Percentiles rank a stretch among this genome's conserved stretches.
Conservation (phyloP, 2,888 invertebrate genomes). For the Steinernema hermaphroditum region DNA sequence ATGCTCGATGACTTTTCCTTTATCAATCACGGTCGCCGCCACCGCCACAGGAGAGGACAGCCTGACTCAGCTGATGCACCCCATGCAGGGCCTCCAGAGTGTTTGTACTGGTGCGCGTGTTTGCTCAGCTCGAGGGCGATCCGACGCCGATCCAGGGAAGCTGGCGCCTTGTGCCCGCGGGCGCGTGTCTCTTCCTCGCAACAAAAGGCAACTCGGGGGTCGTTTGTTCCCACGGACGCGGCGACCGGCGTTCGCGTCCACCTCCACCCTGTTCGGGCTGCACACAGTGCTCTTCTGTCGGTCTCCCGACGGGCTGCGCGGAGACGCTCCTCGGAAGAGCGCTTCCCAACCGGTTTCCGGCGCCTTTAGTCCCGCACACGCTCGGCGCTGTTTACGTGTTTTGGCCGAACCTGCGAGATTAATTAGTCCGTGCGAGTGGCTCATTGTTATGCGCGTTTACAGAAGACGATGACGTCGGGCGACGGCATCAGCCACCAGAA, state of each 20-base stretch:
- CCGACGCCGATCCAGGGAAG: neutral
- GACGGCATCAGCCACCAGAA: slow-evolving; percentile 10
- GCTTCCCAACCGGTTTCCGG: no score
- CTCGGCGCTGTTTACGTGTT: no score
- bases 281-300: no score
- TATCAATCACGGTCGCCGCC: no score
- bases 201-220: slow-evolving; percentile 18
- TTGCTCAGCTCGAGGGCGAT: neutral
- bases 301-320: no score
- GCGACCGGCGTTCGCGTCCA: neutral
- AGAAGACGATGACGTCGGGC: slow-evolving; percentile 16
- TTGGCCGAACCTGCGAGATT: slow-evolving; percentile 5
- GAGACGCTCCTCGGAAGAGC: no score
- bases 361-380: no score
- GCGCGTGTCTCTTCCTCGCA: neutral
- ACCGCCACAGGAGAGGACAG: no score
- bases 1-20: no score
- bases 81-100: neutral
- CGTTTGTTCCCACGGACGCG: slow-evolving; percentile 1
- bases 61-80: no score
- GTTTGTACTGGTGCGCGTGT: neutral
- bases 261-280: neutral
- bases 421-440: slow-evolving; percentile 1
- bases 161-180: neutral
- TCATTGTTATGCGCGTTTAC: neutral